Percentiles rank a stretch among this genome's conserved stretches.
Conservation (phyloP, 2,113 vertebrate species). For the Murina feae region DNA sequence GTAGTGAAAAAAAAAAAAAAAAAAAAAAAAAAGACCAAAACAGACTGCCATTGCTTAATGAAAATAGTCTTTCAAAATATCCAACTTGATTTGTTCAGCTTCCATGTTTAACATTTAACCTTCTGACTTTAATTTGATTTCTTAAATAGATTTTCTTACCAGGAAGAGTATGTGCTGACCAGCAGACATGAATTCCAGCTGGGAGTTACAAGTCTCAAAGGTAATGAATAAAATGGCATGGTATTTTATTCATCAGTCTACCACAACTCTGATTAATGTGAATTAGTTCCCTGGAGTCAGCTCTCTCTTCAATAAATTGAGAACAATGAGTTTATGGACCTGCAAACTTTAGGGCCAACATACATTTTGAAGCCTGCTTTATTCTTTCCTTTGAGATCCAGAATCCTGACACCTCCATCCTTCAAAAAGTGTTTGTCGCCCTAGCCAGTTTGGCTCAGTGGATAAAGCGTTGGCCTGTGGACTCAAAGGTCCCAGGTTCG, state of each 20-base stretch:
- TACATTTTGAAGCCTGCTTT: background rate
- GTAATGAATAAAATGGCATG: background rate
- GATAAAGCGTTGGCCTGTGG: no score
- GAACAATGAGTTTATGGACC: slow-evolving; percentile 6
- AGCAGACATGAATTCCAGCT: background rate
- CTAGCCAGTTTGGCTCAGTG: no score
- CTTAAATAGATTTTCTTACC: slow-evolving; percentile 33
- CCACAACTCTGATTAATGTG: slow-evolving; percentile 13
- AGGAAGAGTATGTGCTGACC: background rate
- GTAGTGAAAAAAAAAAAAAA: slow-evolving; percentile 1
- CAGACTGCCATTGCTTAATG: background rate
- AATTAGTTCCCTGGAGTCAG: background rate
- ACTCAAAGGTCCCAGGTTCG: no score
- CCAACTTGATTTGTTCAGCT: slow-evolving; percentile 34
- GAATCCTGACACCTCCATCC: background rate
- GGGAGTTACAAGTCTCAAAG: background rate
- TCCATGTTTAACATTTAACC: slow-evolving; percentile 36
- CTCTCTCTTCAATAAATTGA: background rate
- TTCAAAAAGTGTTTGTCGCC: background rate
- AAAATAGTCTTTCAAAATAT: slow-evolving; percentile 31
- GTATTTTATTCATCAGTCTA: background rate
- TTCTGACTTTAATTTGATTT: slow-evolving; percentile 7
- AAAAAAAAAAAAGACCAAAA: background rate
- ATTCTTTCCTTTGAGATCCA: background rate
- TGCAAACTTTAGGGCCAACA: background rate